These are phyloP conservation scores for Gymnoscopelus microlampas DNA, from an alignment of 2,797 vertebrate genomes.

Conservation along the genomic window DNA sequence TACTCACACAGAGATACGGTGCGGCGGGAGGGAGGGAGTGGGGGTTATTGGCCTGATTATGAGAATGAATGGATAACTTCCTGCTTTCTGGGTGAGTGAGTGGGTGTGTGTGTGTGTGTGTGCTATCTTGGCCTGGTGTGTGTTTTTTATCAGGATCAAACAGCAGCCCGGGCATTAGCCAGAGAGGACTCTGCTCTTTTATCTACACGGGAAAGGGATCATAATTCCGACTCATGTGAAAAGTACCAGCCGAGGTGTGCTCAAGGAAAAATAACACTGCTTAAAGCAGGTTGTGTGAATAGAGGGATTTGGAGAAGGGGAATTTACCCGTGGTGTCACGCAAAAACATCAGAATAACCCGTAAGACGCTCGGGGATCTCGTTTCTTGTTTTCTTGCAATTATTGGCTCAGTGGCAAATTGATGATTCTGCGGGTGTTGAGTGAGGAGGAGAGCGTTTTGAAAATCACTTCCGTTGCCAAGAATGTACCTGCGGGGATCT, in stretches of 20 bases:
- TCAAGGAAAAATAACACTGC: slow-evolving; percentile 48
- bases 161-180: slow-evolving; percentile 66
- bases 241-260: slow-evolving; percentile 42
- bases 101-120: slow-evolving; percentile 45
- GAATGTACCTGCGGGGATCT: slow-evolving; percentile 5
- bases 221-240: slow-evolving; percentile 57
- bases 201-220: slow-evolving; percentile 55
- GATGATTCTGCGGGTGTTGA: not conserved
- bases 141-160: slow-evolving; percentile 86
- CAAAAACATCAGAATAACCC: slow-evolving; percentile 27
- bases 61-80: slow-evolving; percentile 77
- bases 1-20: slow-evolving; percentile 33
- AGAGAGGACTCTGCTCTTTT: slow-evolving; percentile 67
- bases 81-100: slow-evolving; percentile 44
- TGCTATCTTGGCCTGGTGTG: slow-evolving; percentile 62
- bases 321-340: slow-evolving; percentile 56
- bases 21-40: slow-evolving; percentile 47
- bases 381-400: not conserved
- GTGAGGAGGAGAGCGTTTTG: not conserved
- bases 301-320: slow-evolving; percentile 55
- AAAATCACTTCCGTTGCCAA: not conserved
- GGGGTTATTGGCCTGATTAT: slow-evolving; percentile 51
- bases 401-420: slow-evolving; percentile 19
- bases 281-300: slow-evolving; percentile 30
- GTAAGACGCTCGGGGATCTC: slow-evolving; percentile 3